Base-by-base conservation (phyloP, 2,888 invertebrate species). In the Petrophora chlorosata region DNA sequence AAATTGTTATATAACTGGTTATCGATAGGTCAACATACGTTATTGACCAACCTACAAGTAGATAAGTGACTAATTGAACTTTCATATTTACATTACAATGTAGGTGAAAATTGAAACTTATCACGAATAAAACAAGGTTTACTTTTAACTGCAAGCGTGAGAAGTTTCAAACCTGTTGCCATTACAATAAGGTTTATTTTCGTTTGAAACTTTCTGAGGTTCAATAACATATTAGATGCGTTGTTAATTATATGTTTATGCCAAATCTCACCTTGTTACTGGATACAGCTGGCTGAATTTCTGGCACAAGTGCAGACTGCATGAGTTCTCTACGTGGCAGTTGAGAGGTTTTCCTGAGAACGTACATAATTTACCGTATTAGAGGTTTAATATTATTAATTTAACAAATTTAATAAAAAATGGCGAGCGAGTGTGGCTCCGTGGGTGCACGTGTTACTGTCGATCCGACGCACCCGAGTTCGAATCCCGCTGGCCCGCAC, bases 271-370 rank as follows among this genome's bases (percentile, higher is more conserved):
- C 91, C 91, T 92, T 35, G 95, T 94, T 14, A 94, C 93, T 3
- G 97, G 97, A 82, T 96, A 96, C 34, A 97, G 85, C 64, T 95
- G 94, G 73, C 94, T 95, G 79, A 97, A 96, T 73, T 95, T 94
- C 82, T 98, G 98, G 56, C 96, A 95, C 62, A 98, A 85, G 82
- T 98, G 98, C 32, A 98, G 87, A 13, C 96, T 96, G 82, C 98
- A 98, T 3, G 94, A 93, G 55, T 92, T 92, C 36, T 88, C 92
- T 35, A 85, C 67, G 32, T 91, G 85, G 71, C 96, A 97, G 61
- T 92, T 92, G 25, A 94, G 90, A 9, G 92, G 91, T 59, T 92
- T 92, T 1, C 95, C 95, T 82, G 93, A 16, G n/a, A 14, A 39
- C 85, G 48, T 41, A 43, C 35, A 42, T 8, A 19, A 25, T 29